Conservation (phyloP, 2,113 vertebrate species). For the Pimephales promelas region DNA sequence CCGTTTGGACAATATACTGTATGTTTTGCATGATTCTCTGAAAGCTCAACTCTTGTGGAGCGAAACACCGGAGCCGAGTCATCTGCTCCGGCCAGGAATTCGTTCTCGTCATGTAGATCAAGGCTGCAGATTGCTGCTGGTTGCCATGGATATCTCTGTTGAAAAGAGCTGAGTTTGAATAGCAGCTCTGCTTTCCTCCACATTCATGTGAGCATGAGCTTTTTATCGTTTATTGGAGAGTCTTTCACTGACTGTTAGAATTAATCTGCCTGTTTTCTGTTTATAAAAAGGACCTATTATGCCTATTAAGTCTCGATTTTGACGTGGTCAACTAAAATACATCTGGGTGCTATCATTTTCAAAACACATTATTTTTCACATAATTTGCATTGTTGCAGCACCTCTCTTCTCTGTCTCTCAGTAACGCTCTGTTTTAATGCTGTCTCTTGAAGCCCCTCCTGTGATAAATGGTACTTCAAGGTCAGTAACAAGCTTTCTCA, state of each 20-base stretch:
- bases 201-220: background rate
- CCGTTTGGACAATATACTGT: background rate
- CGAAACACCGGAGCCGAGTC: background rate
- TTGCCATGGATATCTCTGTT: conserved; percentile 3
- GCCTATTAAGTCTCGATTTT: too few relatives aligned
- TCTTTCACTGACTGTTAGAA: background rate
- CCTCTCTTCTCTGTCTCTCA: too few relatives aligned
- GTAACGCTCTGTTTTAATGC: too few relatives aligned
- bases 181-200: background rate
- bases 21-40: background rate
- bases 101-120: conserved; percentile 28
- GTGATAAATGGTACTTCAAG: background rate
- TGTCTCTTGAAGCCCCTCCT: background rate
- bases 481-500: background rate
- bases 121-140: background rate
- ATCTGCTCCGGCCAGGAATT: conserved; percentile 1
- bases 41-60: background rate
- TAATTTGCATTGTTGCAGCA: too few relatives aligned
- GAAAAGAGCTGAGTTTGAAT: background rate
- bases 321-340: too few relatives aligned
- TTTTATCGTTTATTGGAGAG: background rate
- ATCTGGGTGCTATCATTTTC: too few relatives aligned
- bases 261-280: background rate
- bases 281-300: too few relatives aligned
- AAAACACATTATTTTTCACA: too few relatives aligned